Base-by-base conservation (phyloP, 2,113 vertebrate genomes). In the Albula glossodonta region DNA sequence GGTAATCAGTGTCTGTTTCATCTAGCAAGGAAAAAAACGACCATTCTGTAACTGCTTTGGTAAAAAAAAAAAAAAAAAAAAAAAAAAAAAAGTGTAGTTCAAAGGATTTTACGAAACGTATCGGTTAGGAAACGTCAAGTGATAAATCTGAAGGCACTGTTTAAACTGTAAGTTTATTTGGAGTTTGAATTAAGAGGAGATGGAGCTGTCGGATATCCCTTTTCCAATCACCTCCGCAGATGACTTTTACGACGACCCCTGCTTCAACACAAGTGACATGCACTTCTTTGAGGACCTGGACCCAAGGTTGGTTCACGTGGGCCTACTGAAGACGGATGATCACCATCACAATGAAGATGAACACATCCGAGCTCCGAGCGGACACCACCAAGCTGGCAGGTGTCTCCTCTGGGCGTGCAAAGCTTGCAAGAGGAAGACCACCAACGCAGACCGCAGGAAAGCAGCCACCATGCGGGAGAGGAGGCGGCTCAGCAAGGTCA, bases 391-490 rank as follows among this genome's bases (percentile, higher is more conserved):
- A 92, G 98, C 98, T 0, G 98, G 98, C 81, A 97, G 97, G 93
- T 99, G 98, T 91, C 95, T 99, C 12, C 95, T 99, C 0, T 99
- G 98, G 98, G 98, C 98, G 13, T 99, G 98, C 94, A 99, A 99
- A 91, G 98, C 98, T 48, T 99, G 98, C 94, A 99, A 99, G 91
- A 92, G 98, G 88, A 99, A 99, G 94, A 99, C 98, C 84, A 99
- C 97, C 84, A 99, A 97, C 9, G 97, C 98, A 0, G 98, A 99
- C 95, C 95, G 98, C 87, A 93, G 98, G 25, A 99, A 98, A 91
- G 98, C 98, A 0, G 98, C 98, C 88, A 99, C 98, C 78, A 96
- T 99, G 97, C 94, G 98, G 8, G 98, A 99, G 92, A 93, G 98
- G 85, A 94, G 98, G 90, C 95, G 98, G 74, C 96, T 99, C 83